These are phyloP conservation scores for Corydoras maculifer DNA, from an alignment of 2,113 vertebrate genomes.

Conservation along the genomic window DNA sequence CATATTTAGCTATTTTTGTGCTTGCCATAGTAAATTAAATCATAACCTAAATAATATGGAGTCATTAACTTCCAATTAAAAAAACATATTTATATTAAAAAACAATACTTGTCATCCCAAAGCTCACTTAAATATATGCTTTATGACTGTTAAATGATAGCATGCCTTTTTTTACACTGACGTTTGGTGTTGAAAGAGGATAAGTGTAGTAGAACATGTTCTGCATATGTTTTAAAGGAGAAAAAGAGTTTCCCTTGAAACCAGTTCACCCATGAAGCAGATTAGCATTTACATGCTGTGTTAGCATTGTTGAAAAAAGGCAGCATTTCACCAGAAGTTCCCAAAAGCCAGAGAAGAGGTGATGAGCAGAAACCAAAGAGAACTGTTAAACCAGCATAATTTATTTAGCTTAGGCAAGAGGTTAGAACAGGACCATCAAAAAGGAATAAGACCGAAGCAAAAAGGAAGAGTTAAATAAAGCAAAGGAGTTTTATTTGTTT, in stretches of 20 bases:
- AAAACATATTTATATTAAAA: too few relatives aligned
- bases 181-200: too few relatives aligned
- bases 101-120: too few relatives aligned
- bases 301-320: background rate
- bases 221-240: too few relatives aligned
- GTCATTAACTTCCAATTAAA: too few relatives aligned
- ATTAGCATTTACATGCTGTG: background rate
- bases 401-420: conserved; percentile 62
- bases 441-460: conserved; percentile 17
- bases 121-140: too few relatives aligned
- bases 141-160: too few relatives aligned
- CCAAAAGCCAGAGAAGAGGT: conserved; percentile 23
- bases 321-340: conserved; percentile 16
- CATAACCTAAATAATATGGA: too few relatives aligned
- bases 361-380: conserved; percentile 38
- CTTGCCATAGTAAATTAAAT: too few relatives aligned
- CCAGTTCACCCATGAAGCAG: conserved; percentile 1
- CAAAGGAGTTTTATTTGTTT: conserved; percentile 20
- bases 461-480: conserved; percentile 20
- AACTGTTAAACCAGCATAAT: conserved; percentile 58
- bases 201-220: too few relatives aligned
- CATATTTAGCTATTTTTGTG: too few relatives aligned
- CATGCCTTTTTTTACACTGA: too few relatives aligned
- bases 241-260: conserved; percentile 1
- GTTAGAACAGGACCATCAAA: conserved; percentile 33